Conservation (phyloP, 1,140 invertebrate species). For the Bemisia tabaci region DNA sequence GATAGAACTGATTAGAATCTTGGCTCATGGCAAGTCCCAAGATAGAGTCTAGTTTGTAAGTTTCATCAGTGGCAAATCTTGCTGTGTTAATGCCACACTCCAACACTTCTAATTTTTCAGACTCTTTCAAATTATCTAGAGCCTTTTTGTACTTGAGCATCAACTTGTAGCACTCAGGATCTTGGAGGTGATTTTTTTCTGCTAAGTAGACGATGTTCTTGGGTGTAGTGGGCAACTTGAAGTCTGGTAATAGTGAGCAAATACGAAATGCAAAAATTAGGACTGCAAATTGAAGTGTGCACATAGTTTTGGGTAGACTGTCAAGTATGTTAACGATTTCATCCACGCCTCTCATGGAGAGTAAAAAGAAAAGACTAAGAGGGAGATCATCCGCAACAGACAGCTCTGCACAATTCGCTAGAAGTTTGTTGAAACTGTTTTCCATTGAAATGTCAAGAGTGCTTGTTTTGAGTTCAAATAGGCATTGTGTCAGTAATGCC, state of each 20-base stretch:
- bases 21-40: constrained; percentile 34
- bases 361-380: neutral
- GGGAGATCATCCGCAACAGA: neutral
- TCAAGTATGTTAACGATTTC: neutral
- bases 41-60: constrained; percentile 38
- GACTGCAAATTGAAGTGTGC: constrained; percentile 7
- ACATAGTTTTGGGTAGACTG: constrained; percentile 6
- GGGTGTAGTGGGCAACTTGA: neutral
- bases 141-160: constrained; percentile 12
- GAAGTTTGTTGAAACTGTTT: neutral
- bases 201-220: neutral
- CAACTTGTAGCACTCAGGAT: neutral
- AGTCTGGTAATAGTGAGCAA: neutral
- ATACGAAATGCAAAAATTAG: constrained; percentile 2
- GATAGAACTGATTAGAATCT: constrained; percentile 18
- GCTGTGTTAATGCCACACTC: constrained; percentile 34
- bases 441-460: neutral
- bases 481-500: neutral
- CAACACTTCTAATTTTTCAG: constrained; percentile 29
- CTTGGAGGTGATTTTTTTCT: neutral
- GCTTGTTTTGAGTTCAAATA: neutral
- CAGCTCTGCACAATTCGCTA: neutral
- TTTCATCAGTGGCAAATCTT: constrained; percentile 33
- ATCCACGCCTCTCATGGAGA: neutral
- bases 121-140: constrained; percentile 33